Percentiles rank a stretch among this genome's conserved stretches.
These are phyloP conservation scores for Saccostrea echinata DNA, from an alignment of 1,140 invertebrate species.

Conservation along the genomic window DNA sequence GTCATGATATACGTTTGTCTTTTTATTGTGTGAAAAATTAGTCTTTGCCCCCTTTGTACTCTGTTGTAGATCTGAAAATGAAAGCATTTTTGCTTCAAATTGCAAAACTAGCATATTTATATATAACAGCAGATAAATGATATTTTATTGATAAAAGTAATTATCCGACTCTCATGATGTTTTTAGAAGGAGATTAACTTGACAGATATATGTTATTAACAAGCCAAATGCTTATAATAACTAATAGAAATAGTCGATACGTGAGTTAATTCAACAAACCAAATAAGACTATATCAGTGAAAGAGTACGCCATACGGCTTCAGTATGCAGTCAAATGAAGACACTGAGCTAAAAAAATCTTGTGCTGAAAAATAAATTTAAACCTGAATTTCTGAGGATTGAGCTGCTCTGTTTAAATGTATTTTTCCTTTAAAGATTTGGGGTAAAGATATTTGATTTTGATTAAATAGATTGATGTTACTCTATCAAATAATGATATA, in stretches of 20 bases:
- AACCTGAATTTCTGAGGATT: no score
- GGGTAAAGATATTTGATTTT: not conserved
- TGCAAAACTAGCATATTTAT: no score
- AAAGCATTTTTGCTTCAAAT: no score
- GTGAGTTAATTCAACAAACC: not conserved
- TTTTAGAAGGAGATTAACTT: not conserved
- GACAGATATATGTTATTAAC: not conserved
- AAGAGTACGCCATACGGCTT: not conserved
- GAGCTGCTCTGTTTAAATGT: not conserved
- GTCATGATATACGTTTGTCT: not conserved
- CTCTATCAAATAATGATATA: no score
- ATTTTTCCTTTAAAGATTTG: not conserved
- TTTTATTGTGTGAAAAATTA: no score
- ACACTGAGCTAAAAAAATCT: no score
- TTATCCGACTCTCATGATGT: not conserved
- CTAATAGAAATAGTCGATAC: not conserved
- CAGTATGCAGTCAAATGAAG: no score
- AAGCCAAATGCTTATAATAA: not conserved
- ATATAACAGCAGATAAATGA: not conserved
- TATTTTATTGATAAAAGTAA: not conserved
- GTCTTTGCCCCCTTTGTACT: no score
- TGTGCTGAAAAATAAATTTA: no score
- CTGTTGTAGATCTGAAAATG: no score
- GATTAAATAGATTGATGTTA: slow-evolving; percentile 1
- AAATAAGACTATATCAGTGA: not conserved